Conservation (phyloP, 2,888 invertebrate genomes). For the Galerucella nymphaeae region DNA sequence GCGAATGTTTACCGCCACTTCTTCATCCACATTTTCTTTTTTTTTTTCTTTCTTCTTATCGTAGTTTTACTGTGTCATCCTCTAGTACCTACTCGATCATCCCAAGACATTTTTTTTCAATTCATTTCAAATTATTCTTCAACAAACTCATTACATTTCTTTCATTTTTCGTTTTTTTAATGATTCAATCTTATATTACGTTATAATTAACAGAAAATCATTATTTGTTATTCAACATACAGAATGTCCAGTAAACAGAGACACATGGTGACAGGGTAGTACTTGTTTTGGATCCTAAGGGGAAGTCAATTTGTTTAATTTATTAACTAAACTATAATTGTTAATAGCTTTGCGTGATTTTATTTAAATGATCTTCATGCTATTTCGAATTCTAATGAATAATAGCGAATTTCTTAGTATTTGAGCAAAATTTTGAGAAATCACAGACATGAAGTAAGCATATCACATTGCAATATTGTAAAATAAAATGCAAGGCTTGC, state of each 20-base stretch:
- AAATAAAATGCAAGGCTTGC: conserved; percentile 15
- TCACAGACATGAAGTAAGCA: conserved; percentile 13
- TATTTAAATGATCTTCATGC: too few relatives aligned
- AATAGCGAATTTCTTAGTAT: conserved; percentile 8
- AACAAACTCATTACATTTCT: neutral
- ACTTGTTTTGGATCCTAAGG: too few relatives aligned
- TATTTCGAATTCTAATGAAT: conserved; percentile 2
- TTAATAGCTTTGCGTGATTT: too few relatives aligned
- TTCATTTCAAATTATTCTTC: neutral
- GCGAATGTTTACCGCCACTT: conserved; percentile 2
- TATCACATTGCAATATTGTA: conserved; percentile 15
- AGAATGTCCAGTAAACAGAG: too few relatives aligned
- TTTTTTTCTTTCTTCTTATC: neutral
- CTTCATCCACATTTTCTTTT: neutral
- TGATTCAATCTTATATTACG: neutral
- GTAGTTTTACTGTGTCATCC: conserved; percentile 2
- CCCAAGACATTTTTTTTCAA: neutral
- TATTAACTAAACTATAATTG: too few relatives aligned
- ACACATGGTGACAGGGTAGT: too few relatives aligned
- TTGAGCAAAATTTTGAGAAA: conserved; percentile 11
- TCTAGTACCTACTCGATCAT: conserved; percentile 1
- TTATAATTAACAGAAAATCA: too few relatives aligned
- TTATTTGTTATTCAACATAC: too few relatives aligned
- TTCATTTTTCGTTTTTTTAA: neutral
- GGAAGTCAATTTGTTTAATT: too few relatives aligned